A percentile compares a stretch with the other conserved stretches of the same genome.
These are phyloP conservation scores for Myotis daubentonii DNA, from an alignment of 2,797 vertebrate genomes.

Conservation along the genomic window DNA sequence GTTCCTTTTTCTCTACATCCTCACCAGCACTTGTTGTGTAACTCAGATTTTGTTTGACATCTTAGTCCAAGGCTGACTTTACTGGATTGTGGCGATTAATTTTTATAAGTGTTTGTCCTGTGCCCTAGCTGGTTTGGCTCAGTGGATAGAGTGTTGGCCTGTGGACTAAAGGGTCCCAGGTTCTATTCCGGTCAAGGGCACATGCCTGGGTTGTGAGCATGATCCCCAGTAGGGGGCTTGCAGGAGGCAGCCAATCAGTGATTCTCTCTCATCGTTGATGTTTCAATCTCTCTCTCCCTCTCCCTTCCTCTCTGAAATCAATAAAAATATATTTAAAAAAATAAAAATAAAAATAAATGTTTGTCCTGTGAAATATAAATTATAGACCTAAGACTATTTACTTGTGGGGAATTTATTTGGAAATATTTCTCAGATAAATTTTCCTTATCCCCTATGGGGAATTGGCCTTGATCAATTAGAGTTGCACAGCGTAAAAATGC, in stretches of 20 bases:
- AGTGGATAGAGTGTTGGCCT: too few relatives aligned
- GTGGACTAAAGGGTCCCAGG: too few relatives aligned
- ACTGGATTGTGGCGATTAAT: not conserved
- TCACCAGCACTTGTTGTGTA: too few relatives aligned
- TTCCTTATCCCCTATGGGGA: not conserved
- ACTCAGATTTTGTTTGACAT: not conserved
- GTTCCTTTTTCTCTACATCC: too few relatives aligned
- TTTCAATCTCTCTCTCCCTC: too few relatives aligned
- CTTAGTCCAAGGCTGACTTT: not conserved
- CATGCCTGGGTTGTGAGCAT: too few relatives aligned
- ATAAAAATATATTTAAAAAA: too few relatives aligned
- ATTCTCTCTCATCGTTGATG: too few relatives aligned
- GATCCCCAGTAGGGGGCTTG: too few relatives aligned
- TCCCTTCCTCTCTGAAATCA: too few relatives aligned
- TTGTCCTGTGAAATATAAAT: not conserved
- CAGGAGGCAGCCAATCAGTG: too few relatives aligned
- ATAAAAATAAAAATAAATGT: not conserved
- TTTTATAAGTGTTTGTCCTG: not conserved
- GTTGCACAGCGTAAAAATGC: not conserved
- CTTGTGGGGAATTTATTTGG: not conserved
- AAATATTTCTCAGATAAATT: not conserved
- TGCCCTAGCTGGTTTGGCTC: not conserved
- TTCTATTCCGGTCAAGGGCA: too few relatives aligned
- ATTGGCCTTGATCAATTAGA: not conserved
- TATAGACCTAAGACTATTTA: not conserved